Evolutionary conservation across 1,140 invertebrate species (phyloP).

Genomic region (Melanaphis sacchari): DNA sequence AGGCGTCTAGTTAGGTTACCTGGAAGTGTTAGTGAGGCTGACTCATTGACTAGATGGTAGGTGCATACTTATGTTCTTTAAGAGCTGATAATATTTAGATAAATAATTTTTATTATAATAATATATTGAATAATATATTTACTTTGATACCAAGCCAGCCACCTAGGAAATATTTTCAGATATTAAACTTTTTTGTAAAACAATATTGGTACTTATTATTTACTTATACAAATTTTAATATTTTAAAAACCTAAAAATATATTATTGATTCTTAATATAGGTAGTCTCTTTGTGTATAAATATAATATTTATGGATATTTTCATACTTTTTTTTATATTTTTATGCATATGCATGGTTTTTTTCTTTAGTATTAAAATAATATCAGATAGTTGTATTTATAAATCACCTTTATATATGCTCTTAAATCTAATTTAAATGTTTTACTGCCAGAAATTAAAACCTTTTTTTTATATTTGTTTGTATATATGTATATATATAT

Average conservation of each 20-base stretch:
- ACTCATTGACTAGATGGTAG: no score
- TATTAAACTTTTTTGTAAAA: no score
- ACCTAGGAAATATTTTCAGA: no score
- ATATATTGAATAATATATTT: not conserved
- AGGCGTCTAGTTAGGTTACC: no score
- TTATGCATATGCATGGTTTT: not conserved
- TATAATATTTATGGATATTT: not conserved
- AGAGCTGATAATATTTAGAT: not conserved
- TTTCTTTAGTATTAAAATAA: not conserved
- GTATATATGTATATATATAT: no score
- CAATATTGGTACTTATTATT: no score
- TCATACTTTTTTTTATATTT: not conserved
- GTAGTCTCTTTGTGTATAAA: no score
- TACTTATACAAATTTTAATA: no score
- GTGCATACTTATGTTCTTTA: no score
- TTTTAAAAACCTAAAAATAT: no score
- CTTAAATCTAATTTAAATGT: constrained; percentile 21
- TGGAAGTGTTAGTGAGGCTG: no score
- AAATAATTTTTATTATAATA: not conserved
- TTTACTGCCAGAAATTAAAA: constrained; percentile 30
- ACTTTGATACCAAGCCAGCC: not conserved
- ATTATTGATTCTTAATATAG: no score
- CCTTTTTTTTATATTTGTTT: not conserved
- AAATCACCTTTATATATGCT: not conserved
- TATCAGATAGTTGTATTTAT: not conserved